Conservation (phyloP, 2,888 invertebrate genomes). For the Pilophorus perplexus region DNA sequence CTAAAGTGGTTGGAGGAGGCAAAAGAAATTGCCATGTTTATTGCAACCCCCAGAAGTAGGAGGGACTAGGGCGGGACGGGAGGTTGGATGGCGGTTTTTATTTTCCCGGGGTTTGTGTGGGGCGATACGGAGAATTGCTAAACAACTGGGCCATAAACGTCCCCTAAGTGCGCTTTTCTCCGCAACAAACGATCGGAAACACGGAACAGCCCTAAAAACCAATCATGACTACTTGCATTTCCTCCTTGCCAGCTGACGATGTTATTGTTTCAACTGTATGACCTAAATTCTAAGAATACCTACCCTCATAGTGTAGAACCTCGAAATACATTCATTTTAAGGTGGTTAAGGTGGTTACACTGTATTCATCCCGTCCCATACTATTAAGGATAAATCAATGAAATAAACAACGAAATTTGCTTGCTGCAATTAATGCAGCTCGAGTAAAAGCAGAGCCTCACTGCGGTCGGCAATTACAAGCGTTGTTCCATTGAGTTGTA, state of each 20-base stretch:
- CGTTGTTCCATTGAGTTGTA: too few relatives aligned
- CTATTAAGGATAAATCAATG: too few relatives aligned
- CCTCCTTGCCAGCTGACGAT: neutral
- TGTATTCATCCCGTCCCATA: too few relatives aligned
- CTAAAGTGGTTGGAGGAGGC: conserved; percentile 3
- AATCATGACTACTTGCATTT: conserved; percentile 7
- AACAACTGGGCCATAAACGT: conserved; percentile 20
- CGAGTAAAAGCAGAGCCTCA: too few relatives aligned
- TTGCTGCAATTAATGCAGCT: too few relatives aligned
- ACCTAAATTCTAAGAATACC: too few relatives aligned
- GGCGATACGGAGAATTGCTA: conserved; percentile 15
- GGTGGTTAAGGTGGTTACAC: too few relatives aligned
- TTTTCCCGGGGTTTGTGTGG: conserved; percentile 3
- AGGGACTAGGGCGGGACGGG: conserved; percentile 1
- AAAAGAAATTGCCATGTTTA: conserved; percentile 29
- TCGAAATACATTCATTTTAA: too few relatives aligned
- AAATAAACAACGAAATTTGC: too few relatives aligned
- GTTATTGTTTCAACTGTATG: neutral
- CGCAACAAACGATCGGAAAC: conserved; percentile 11
- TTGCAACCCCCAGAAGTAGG: conserved; percentile 16
- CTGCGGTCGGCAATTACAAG: too few relatives aligned
- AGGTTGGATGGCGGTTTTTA: conserved; percentile 5
- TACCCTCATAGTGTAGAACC: too few relatives aligned
- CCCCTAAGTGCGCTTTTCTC: neutral
- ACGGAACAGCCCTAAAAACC: conserved; percentile 3